These are phyloP conservation scores for Drosophila monieri DNA, from an alignment of 2,888 invertebrate species.

Conservation along the genomic window DNA sequence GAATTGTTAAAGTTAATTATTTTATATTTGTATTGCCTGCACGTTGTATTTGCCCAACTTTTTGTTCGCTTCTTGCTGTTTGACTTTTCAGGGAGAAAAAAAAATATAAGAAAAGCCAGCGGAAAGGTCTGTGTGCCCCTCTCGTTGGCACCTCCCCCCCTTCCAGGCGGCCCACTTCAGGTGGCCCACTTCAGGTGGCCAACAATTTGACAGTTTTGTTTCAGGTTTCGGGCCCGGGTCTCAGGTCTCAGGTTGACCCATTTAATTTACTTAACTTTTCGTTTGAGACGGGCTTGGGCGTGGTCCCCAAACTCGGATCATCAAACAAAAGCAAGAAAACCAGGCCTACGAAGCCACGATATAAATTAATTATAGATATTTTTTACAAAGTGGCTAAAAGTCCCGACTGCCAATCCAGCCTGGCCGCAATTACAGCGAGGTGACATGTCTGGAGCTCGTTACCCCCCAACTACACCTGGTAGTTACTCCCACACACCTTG, in stretches of 20 bases:
- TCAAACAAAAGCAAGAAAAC: background rate
- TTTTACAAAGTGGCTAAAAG: background rate
- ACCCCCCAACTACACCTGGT: constrained; percentile 23
- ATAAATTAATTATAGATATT: constrained; percentile 8
- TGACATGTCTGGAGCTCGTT: constrained; percentile 70
- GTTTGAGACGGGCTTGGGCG: constrained; percentile 21
- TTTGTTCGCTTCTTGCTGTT: constrained; percentile 53
- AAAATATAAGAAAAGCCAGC: constrained; percentile 18
- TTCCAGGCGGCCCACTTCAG: background rate
- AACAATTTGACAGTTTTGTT: constrained; percentile 40
- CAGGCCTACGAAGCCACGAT: background rate
- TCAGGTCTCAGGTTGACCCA: constrained; percentile 28
- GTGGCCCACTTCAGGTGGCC: constrained; percentile 8
- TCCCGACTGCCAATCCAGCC: constrained; percentile 32
- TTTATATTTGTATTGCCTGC: constrained; percentile 72
- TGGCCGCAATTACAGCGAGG: constrained; percentile 57
- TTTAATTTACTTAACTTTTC: constrained; percentile 27
- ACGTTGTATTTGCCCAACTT: constrained; percentile 73
- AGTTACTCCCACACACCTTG: constrained; percentile 44
- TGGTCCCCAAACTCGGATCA: constrained; percentile 30
- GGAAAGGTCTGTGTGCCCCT: background rate
- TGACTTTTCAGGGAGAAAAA: constrained; percentile 51
- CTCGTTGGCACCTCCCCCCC: constrained; percentile 8
- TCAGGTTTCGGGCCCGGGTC: constrained; percentile 30
- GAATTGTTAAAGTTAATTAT: constrained; percentile 76